phyloP scores from a whole-genome alignment of 2,888 invertebrate genomes.

The Boloria euphrosyne region DNA sequence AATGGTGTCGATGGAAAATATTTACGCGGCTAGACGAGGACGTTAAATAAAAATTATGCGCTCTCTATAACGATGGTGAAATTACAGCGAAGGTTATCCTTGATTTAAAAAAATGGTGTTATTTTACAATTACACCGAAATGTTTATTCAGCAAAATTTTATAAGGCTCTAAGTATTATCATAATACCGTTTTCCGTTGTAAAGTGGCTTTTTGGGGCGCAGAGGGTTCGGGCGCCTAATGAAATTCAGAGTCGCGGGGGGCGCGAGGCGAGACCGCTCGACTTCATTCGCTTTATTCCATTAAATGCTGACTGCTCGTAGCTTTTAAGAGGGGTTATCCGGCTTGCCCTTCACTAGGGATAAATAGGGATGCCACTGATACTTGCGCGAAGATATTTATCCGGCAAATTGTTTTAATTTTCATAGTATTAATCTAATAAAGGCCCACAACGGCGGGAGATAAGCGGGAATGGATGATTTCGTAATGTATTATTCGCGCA shows the following conservation, averaged over 20 bases:
- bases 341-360: conserved; percentile 78
- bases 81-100: conserved; percentile 46
- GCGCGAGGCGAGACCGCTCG: conserved; percentile 66
- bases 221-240: conserved; percentile 70
- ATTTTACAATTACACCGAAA: conserved; percentile 74
- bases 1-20: conserved; percentile 18
- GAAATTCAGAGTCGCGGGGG: conserved; percentile 75
- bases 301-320: conserved; percentile 82
- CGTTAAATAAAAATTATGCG: conserved; percentile 12
- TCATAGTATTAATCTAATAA: conserved; percentile 82
- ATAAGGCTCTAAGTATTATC: conserved; percentile 79
- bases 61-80: conserved; percentile 39
- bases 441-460: conserved; percentile 74
- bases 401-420: conserved; percentile 84
- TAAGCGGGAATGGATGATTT: conserved; percentile 69
- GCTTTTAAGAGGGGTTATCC: conserved; percentile 83
- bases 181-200: conserved; percentile 80
- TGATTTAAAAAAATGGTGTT: conserved; percentile 54
- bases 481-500: conserved; percentile 67
- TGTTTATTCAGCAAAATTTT: conserved; percentile 78
- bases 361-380: conserved; percentile 80
- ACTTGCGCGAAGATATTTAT: conserved; percentile 80
- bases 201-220: conserved; percentile 77
- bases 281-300: conserved; percentile 81
- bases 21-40: background rate